Conservation (phyloP, 30 jellyfish, hydroid and myxozoan species). For the Haliclystus octoradiatus region DNA sequence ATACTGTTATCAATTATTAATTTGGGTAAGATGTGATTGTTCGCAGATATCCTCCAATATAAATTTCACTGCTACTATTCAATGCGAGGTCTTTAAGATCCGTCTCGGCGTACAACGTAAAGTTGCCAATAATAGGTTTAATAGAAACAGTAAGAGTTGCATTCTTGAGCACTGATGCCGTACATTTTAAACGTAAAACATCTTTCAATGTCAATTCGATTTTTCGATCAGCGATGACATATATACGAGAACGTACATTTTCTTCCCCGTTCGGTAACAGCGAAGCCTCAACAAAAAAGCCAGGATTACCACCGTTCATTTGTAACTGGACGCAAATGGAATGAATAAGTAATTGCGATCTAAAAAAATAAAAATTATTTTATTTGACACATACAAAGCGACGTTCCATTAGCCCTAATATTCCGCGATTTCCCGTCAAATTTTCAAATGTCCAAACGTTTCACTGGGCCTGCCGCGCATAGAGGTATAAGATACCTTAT, state of each 20-base stretch:
- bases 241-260: constrained; percentile 54
- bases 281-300: constrained; percentile 64
- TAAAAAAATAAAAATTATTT: background rate
- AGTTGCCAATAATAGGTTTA: constrained; percentile 57
- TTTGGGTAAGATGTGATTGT: background rate
- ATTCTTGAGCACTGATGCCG: constrained; percentile 28
- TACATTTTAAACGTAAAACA: constrained; percentile 36
- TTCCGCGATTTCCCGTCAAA: too few relatives aligned
- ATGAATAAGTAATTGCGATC: constrained; percentile 7
- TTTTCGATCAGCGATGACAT: constrained; percentile 28
- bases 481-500: too few relatives aligned
- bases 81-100: constrained; percentile 49
- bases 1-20: too few relatives aligned
- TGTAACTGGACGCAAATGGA: constrained; percentile 19
- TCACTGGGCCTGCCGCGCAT: too few relatives aligned
- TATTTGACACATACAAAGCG: too few relatives aligned
- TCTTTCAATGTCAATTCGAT: constrained; percentile 55
- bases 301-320: constrained; percentile 56
- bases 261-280: constrained; percentile 41
- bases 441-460: too few relatives aligned
- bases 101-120: constrained; percentile 66
- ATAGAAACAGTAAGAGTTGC: constrained; percentile 55
- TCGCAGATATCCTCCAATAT: constrained; percentile 65
- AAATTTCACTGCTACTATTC: constrained; percentile 29
- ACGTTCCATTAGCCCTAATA: too few relatives aligned